phyloP scores from a whole-genome alignment of 2,797 vertebrate genomes.

The Pseudopleuronectes americanus region DNA sequence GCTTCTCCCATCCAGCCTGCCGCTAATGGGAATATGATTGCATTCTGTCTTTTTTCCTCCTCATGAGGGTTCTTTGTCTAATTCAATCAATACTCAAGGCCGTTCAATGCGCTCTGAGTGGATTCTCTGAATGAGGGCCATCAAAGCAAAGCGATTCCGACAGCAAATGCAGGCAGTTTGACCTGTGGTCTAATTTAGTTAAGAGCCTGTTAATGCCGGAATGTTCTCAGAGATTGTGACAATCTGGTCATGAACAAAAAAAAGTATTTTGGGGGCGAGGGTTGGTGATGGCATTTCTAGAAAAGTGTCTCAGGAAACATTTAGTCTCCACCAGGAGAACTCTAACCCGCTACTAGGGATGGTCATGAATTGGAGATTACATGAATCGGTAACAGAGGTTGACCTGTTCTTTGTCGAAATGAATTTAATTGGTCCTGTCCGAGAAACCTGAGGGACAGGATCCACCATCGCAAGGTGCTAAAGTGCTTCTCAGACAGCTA shows the following conservation, averaged over 20 bases:
- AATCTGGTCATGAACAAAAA: constrained; percentile 19
- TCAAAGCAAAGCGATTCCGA: constrained; percentile 73
- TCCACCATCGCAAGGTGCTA: constrained; percentile 16
- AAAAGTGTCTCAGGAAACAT: constrained; percentile 1
- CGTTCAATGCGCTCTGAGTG: constrained; percentile 74
- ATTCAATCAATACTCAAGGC: constrained; percentile 80
- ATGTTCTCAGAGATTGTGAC: constrained; percentile 21
- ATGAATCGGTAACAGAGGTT: constrained; percentile 10
- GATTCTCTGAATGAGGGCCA: constrained; percentile 75
- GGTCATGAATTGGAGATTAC: constrained; percentile 9
- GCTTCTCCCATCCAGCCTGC: constrained; percentile 62
- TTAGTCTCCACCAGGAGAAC: not conserved
- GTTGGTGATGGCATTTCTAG: not conserved
- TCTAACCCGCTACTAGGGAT: not conserved
- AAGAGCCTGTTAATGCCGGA: constrained; percentile 44
- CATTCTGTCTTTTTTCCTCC: constrained; percentile 76
- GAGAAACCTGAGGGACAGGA: constrained; percentile 8
- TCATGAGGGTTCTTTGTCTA: constrained; percentile 81
- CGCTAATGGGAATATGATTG: constrained; percentile 84
- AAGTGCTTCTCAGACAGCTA: constrained; percentile 32
- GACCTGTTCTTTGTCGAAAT: constrained; percentile 31
- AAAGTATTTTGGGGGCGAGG: no score
- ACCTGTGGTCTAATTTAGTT: constrained; percentile 63
- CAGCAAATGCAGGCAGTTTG: constrained; percentile 62
- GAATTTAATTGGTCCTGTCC: constrained; percentile 7